phyloP scores from a whole-genome alignment of 2,113 vertebrate species.

The Halcyon malimbica region DNA sequence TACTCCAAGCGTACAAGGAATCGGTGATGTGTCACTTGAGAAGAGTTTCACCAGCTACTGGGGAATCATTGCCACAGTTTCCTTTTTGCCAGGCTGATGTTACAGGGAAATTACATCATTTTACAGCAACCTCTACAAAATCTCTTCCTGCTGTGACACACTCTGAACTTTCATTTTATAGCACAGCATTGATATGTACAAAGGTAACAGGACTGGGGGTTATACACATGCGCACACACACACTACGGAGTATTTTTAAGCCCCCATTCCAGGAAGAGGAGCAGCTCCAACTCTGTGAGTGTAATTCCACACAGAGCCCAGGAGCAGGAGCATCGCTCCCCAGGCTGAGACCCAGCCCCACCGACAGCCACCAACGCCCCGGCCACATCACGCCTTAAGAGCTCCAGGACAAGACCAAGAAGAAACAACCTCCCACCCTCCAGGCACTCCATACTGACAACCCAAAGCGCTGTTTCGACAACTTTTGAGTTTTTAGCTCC shows the following conservation, averaged over 20 bases:
- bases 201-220: neutral
- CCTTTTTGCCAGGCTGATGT: neutral
- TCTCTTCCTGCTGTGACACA: neutral
- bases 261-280: neutral
- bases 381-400: neutral
- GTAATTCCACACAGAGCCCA: too few species aligned
- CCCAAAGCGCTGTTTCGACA: neutral
- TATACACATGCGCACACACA: neutral
- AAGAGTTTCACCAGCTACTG: neutral
- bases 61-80: neutral
- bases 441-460: neutral
- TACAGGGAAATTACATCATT: neutral
- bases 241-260: neutral
- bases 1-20: neutral
- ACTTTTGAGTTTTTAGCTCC: neutral
- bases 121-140: neutral
- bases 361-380: too few species aligned
- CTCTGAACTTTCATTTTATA: neutral
- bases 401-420: neutral
- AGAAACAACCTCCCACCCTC: neutral
- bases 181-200: neutral
- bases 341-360: neutral
- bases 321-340: neutral
- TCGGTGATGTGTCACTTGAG: neutral
- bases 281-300: accelerated